Base-by-base conservation (phyloP, 2,113 vertebrate species). In the Lethenteron reissneri region DNA sequence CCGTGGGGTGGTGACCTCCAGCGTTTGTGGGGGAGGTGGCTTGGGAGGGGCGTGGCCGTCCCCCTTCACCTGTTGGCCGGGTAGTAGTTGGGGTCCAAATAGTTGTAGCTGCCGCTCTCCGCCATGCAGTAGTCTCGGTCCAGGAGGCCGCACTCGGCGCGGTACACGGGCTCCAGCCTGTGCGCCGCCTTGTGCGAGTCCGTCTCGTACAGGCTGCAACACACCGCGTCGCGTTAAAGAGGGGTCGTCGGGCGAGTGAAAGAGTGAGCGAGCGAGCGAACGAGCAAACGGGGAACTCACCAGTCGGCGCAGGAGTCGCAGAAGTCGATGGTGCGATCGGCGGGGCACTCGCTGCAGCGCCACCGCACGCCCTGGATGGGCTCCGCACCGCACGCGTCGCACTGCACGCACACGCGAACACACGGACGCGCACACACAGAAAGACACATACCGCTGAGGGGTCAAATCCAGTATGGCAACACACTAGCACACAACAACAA, bases 81-180 rank as follows among this genome's bases (percentile, higher is more conserved):
- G 82, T 90, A 99, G 87, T 99, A 99, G 85, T 97, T 99, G 75
- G 94, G 94, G 84, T 99, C 94, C 85, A 99, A 85, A 80, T 99
- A 99, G 85, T 92, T 99, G 84, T 99, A 96, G 82, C 87, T 88
- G 73, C 87, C 79, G 82, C 81, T 84, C 80, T 89, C 90, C 4
- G 89, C 87, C 86, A 99, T 83, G 80, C 91, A 92, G 87, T 99
- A 99, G 87, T 99, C 94, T 83, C 89, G 85, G 86, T 99, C 94
- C 84, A 99, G 85, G 78, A 95, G 92, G 64, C n/a, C 21, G 73
- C 85, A 85, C 76, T 95, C 86, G 70, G 83, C 77, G 81, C 85
- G 87, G 79, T 88, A 88, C 76, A 97, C 81, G 64, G 94, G 88
- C 74, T 97, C 91, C 84, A 97, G 79, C 73, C 84, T 88, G 80